Conservation (phyloP, 2,113 vertebrate genomes). For the Boleophthalmus pectinirostris region DNA sequence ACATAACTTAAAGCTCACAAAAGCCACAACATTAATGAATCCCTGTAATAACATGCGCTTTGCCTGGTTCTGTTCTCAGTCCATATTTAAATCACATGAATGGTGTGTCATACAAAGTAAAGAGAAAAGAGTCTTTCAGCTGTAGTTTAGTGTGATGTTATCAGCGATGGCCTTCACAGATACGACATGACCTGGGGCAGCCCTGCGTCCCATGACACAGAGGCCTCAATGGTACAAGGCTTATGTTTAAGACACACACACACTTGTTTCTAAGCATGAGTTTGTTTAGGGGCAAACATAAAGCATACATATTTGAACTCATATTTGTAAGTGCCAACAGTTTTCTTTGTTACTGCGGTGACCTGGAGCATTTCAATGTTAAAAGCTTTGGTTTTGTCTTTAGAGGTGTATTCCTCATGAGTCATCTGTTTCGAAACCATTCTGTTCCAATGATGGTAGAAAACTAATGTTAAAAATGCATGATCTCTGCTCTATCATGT, state of each 20-base stretch:
- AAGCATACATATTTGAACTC: conserved; percentile 30
- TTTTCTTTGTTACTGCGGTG: conserved; percentile 49
- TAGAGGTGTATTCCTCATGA: conserved; percentile 31
- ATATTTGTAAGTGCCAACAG: conserved; percentile 34
- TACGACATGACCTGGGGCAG: conserved; percentile 58
- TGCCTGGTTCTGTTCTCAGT: conserved; percentile 1
- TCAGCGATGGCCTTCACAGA: conserved; percentile 61
- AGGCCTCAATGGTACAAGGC: conserved; percentile 59
- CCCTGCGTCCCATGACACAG: conserved; percentile 57
- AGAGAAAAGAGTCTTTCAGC: conserved; percentile 56
- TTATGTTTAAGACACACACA: conserved; percentile 57
- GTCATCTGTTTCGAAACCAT: conserved; percentile 37
- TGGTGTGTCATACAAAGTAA: conserved; percentile 14
- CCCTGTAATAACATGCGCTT: not conserved
- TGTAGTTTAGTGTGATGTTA: conserved; percentile 53
- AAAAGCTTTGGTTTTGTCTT: conserved; percentile 31
- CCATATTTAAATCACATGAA: conserved; percentile 29
- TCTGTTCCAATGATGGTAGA: conserved; percentile 16
- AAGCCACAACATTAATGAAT: not conserved
- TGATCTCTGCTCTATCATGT: no score
- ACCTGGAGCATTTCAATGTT: conserved; percentile 35
- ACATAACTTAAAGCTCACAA: no score
- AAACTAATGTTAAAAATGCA: no score
- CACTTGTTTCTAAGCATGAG: conserved; percentile 52
- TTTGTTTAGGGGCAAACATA: conserved; percentile 45